phyloP scores from a whole-genome alignment of 1,140 invertebrate genomes.

The Drosophila seguyi region DNA sequence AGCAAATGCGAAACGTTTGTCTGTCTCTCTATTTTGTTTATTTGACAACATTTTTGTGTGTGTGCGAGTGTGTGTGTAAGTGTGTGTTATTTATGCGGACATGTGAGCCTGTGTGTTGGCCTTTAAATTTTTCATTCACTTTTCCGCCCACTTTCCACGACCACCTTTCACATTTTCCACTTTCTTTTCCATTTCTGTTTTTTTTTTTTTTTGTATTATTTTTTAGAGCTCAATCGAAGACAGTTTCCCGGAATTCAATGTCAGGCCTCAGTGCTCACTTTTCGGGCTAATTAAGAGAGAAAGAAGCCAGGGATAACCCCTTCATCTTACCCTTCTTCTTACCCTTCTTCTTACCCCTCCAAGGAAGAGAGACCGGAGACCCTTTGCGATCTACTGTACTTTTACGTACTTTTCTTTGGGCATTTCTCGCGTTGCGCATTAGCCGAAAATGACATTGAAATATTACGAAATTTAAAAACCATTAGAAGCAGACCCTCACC shows the following conservation, averaged over 20 bases:
- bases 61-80: conserved; percentile 3
- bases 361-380: neutral
- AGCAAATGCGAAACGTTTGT: conserved; percentile 59
- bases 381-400: conserved; percentile 71
- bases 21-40: conserved; percentile 74
- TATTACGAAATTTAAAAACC: conserved; percentile 83
- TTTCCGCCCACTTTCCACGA: neutral
- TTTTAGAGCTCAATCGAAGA: conserved; percentile 6
- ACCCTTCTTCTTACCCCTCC: neutral
- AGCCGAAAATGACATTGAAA: conserved; percentile 79
- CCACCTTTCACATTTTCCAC: neutral
- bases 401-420: conserved; percentile 4
- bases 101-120: conserved; percentile 22
- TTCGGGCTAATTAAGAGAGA: conserved; percentile 26
- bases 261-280: neutral
- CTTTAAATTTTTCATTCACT: conserved; percentile 65
- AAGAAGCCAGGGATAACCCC: neutral
- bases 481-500: conserved; percentile 66
- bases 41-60: conserved; percentile 70
- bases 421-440: conserved; percentile 54
- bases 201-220: conserved; percentile 27
- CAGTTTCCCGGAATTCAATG: conserved; percentile 13
- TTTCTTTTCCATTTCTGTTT: conserved; percentile 29
- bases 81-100: conserved; percentile 32
- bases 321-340: too few relatives aligned